Conservation (phyloP, 2,113 vertebrate genomes). For the Dasyprocta punctata region DNA sequence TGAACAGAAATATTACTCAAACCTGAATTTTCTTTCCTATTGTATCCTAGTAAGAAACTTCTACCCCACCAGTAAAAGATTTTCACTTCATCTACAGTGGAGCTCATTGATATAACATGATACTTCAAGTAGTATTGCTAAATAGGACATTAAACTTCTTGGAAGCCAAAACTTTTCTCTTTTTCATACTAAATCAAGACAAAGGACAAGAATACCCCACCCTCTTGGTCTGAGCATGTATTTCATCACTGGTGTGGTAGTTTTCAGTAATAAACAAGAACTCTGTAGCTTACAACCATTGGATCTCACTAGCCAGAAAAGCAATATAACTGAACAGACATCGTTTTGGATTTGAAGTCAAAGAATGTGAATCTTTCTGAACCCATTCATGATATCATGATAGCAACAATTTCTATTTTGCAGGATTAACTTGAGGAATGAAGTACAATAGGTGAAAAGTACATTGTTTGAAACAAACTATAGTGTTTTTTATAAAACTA, state of each 20-base stretch:
- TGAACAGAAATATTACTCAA: background rate
- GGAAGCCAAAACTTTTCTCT: background rate
- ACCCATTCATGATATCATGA: background rate
- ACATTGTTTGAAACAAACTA: background rate
- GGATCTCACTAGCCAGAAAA: background rate
- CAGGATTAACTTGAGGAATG: background rate
- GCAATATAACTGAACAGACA: background rate
- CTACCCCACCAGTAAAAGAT: background rate
- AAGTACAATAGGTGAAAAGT: background rate
- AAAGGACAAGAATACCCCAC: background rate
- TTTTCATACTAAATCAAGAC: background rate
- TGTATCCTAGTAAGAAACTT: background rate
- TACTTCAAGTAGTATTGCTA: background rate
- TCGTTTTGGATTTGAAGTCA: background rate
- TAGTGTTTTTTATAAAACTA: background rate
- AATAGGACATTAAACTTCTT: background rate
- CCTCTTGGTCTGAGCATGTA: background rate
- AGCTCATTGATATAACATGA: background rate
- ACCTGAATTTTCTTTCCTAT: background rate
- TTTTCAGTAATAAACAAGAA: background rate
- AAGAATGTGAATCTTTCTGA: background rate
- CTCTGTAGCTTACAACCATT: background rate
- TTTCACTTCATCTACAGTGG: background rate
- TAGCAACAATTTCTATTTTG: background rate
- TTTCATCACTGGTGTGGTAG: background rate